phyloP scores from a whole-genome alignment of 1,140 invertebrate species.

The Teleogryllus occipitalis region DNA sequence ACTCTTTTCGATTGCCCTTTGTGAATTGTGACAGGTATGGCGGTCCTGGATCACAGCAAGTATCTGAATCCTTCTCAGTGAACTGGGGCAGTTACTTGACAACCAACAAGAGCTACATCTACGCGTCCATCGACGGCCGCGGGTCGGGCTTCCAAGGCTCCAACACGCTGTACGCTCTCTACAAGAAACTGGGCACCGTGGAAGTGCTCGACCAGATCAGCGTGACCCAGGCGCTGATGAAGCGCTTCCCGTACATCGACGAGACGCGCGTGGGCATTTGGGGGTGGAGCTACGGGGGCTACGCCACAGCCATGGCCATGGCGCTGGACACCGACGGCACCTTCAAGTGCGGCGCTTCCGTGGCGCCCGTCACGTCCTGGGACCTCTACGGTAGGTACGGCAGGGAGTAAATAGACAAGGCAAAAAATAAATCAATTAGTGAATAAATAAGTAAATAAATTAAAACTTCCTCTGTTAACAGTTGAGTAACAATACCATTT shows the following conservation, averaged over 20 bases:
- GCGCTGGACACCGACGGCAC: constrained; percentile 58
- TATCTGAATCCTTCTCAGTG: constrained; percentile 65
- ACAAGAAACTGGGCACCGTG: constrained; percentile 73
- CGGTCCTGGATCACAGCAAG: constrained; percentile 74
- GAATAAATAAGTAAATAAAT: no score
- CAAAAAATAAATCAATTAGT: no score
- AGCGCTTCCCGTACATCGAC: constrained; percentile 50
- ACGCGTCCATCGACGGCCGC: constrained; percentile 80
- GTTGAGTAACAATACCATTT: no score
- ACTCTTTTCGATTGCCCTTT: background rate
- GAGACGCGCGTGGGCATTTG: constrained; percentile 65
- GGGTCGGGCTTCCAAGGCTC: constrained; percentile 81
- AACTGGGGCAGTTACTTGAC: constrained; percentile 78
- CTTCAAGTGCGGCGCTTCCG: constrained; percentile 83
- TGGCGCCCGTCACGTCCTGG: constrained; percentile 91
- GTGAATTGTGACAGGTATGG: constrained; percentile 53
- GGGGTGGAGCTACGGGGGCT: constrained; percentile 89
- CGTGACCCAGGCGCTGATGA: constrained; percentile 56
- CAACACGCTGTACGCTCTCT: constrained; percentile 70
- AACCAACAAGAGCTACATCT: constrained; percentile 75
- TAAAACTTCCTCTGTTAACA: no score
- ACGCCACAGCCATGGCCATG: constrained; percentile 66
- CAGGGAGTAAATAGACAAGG: no score
- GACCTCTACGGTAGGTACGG: constrained; percentile 68
- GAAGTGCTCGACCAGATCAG: constrained; percentile 83